Percentiles rank a stretch among this genome's conserved stretches.
Conservation (phyloP, 2,797 vertebrate species). For the Naso thynnoides region DNA sequence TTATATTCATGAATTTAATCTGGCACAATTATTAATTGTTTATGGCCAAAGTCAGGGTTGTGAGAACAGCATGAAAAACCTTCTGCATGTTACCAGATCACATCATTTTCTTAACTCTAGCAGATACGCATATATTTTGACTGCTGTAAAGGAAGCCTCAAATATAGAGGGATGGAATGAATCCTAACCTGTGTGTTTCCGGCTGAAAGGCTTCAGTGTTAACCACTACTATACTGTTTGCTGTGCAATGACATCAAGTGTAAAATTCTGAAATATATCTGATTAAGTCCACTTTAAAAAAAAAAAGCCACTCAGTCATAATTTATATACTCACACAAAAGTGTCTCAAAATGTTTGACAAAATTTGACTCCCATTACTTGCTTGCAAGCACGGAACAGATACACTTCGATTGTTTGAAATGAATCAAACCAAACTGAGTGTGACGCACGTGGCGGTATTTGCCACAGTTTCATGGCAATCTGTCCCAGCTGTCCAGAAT, state of each 20-base stretch:
- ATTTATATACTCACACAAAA: conserved; percentile 10
- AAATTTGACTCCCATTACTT: too few relatives aligned
- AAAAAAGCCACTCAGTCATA: neutral
- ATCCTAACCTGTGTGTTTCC: neutral
- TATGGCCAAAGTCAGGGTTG: neutral
- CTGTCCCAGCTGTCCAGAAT: neutral
- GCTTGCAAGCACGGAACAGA: neutral
- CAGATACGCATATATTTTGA: neutral
- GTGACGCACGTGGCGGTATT: too few relatives aligned
- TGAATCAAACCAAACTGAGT: neutral
- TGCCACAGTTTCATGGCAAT: too few relatives aligned
- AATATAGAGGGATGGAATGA: neutral
- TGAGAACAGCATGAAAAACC: neutral
- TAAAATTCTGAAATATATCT: conserved; percentile 15
- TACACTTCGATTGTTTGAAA: neutral
- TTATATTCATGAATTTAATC: conserved; percentile 11
- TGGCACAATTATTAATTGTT: neutral
- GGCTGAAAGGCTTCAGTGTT: neutral
- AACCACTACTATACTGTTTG: conserved; percentile 3
- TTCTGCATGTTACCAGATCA: neutral
- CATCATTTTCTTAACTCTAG: neutral
- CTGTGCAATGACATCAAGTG: conserved; percentile 4
- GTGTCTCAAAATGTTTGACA: conserved; percentile 1
- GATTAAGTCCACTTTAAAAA: neutral
- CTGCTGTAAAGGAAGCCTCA: neutral